These are phyloP conservation scores for Trematomus loennbergii DNA, from an alignment of 2,113 vertebrate species.

Conservation along the genomic window DNA sequence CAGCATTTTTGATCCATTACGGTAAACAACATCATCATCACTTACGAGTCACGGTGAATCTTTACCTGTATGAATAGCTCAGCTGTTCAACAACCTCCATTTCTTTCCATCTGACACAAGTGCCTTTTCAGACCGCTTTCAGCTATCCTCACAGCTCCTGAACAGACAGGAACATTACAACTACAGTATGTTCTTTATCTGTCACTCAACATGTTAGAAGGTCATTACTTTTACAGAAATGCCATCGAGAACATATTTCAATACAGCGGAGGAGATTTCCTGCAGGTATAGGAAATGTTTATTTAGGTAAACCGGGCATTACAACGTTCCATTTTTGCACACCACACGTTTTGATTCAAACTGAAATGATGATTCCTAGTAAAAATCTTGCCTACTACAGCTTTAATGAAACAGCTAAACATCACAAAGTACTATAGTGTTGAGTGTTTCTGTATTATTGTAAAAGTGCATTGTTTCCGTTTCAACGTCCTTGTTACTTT, in stretches of 20 bases:
- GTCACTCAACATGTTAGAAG: conserved; percentile 8
- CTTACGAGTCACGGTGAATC: background rate
- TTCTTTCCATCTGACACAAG: conserved; percentile 37
- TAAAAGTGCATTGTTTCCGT: background rate
- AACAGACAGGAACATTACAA: background rate
- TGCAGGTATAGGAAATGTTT: background rate
- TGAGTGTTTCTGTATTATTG: background rate
- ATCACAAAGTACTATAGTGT: background rate
- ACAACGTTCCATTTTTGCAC: background rate
- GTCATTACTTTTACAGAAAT: conserved; percentile 7
- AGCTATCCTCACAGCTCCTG: background rate
- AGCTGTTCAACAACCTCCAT: conserved; percentile 2
- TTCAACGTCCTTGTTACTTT: conserved; percentile 1
- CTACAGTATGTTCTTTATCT: background rate
- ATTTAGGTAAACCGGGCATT: conserved; percentile 2
- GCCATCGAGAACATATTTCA: background rate
- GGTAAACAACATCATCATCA: background rate
- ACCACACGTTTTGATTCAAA: background rate
- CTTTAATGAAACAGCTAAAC: conserved; percentile 14
- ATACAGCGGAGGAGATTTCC: background rate
- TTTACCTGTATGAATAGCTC: background rate
- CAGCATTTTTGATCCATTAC: background rate
- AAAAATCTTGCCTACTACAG: too few relatives aligned
- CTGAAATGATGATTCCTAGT: background rate
- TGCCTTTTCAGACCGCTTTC: conserved; percentile 50